Percentiles rank a stretch among this genome's conserved stretches.
Conservation (phyloP, 2,888 invertebrate species). For the Tipula confusa region DNA sequence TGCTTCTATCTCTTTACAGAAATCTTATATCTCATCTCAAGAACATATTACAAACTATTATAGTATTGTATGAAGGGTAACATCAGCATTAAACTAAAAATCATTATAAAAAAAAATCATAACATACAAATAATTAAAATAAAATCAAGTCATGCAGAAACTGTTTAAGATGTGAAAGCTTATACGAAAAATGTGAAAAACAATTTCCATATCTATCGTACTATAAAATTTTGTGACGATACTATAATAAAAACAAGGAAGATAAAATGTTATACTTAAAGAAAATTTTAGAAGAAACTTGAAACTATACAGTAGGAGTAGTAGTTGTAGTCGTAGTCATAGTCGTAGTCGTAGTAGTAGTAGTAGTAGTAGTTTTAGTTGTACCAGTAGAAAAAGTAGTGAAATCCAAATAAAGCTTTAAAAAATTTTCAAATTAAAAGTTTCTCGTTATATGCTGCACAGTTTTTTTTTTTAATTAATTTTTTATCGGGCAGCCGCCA, state of each 20-base stretch:
- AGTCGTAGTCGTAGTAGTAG: not conserved
- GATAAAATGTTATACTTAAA: not conserved
- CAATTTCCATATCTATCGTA: not conserved
- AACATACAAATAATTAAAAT: not conserved
- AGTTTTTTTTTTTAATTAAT: not conserved
- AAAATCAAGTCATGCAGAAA: not conserved
- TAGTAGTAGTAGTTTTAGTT: no score
- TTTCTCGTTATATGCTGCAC: not conserved
- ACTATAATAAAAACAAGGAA: not conserved
- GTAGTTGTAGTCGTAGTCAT: no score
- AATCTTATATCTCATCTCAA: not conserved
- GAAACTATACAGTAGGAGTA: not conserved
- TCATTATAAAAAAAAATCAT: not conserved
- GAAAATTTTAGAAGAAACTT: not conserved
- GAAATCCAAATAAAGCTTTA: not conserved
- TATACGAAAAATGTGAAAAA: not conserved
- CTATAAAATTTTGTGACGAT: not conserved
- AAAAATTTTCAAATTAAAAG: not conserved
- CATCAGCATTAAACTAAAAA: no score
- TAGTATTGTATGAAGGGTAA: not conserved
- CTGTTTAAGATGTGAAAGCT: not conserved
- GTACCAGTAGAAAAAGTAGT: not conserved
- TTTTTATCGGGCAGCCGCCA: not conserved
- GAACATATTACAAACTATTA: not conserved
- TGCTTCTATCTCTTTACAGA: not conserved